phyloP scores from a whole-genome alignment of 2,113 vertebrate species.

The Suricata suricatta region DNA sequence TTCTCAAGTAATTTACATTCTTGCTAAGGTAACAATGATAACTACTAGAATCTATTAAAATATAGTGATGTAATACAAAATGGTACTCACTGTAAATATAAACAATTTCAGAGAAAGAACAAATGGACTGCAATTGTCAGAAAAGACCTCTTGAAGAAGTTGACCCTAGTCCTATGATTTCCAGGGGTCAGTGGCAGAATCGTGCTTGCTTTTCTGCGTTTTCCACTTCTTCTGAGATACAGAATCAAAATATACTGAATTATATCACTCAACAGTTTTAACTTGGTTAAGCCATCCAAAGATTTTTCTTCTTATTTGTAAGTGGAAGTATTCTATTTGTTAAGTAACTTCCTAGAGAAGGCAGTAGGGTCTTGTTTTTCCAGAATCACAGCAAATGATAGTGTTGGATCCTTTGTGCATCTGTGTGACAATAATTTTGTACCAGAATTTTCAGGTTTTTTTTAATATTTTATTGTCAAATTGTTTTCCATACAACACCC shows the following conservation, averaged over 20 bases:
- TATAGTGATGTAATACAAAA: not conserved
- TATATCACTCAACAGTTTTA: not conserved
- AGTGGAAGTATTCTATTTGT: not conserved
- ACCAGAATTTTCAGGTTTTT: not conserved
- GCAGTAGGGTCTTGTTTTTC: not conserved
- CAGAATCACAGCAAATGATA: not conserved
- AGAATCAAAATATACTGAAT: not conserved
- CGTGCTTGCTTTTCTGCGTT: not conserved
- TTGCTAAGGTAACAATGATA: not conserved
- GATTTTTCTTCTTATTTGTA: not conserved
- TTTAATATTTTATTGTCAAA: too few species aligned
- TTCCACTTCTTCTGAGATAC: slow-evolving; percentile 16
- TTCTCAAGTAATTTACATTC: not conserved
- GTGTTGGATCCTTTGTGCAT: not conserved
- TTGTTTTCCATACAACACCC: too few species aligned
- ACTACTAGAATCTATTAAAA: not conserved
- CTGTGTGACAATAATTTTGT: not conserved
- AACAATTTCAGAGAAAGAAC: not conserved
- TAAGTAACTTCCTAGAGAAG: not conserved
- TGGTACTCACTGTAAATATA: not conserved
- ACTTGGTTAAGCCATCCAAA: not conserved
- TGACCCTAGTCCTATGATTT: not conserved
- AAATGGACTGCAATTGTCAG: not conserved
- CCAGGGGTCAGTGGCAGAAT: not conserved
- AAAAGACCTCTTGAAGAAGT: not conserved